A percentile compares a stretch with the other conserved stretches of the same genome.
These are phyloP conservation scores for Aselliscus stoliczkanus DNA, from an alignment of 2,797 vertebrate genomes.

Conservation along the genomic window DNA sequence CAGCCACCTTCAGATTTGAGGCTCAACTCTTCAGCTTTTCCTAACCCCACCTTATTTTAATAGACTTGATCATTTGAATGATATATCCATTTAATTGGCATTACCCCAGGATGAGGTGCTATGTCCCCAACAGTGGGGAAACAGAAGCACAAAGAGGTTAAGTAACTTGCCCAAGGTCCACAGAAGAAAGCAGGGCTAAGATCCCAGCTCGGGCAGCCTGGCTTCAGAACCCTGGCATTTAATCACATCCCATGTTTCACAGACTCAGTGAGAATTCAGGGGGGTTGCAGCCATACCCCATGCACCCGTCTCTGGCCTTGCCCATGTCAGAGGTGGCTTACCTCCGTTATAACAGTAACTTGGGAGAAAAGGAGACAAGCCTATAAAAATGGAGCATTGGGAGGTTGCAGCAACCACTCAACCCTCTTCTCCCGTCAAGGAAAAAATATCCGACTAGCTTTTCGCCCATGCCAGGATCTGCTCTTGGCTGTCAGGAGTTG, in stretches of 20 bases:
- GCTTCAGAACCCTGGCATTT: fast-evolving
- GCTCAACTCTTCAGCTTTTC: neutral
- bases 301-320: neutral
- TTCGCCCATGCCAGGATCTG: fast-evolving
- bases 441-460: neutral
- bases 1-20: fast-evolving
- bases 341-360: fast-evolving
- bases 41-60: neutral
- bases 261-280: fast-evolving
- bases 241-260: fast-evolving
- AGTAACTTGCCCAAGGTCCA: fast-evolving
- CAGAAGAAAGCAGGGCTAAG: too few relatives aligned
- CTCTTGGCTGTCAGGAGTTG: neutral
- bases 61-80: fast-evolving
- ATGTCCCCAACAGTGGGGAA: fast-evolving
- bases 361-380: neutral
- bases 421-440: too few relatives aligned
- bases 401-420: too few relatives aligned
- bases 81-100: fast-evolving
- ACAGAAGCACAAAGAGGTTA: neutral
- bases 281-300: fast-evolving
- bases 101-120: fast-evolving
- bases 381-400: fast-evolving
- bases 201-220: neutral
- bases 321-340: fast-evolving